Evolutionary conservation across 2,888 invertebrate species (phyloP).

Genomic region (Lepidochrysops patricia): DNA sequence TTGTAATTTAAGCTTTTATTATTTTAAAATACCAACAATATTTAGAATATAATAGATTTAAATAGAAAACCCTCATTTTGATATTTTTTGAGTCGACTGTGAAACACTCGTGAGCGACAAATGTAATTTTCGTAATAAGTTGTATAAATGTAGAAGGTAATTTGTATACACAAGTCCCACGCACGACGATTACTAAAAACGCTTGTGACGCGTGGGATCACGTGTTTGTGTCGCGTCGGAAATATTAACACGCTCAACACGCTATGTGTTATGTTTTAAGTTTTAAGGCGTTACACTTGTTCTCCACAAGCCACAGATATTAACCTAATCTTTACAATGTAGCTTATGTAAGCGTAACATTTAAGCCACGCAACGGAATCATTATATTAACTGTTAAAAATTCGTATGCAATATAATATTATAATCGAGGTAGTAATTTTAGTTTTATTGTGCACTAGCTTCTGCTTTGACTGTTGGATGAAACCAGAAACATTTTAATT

Average conservation of each 20-base stretch:
- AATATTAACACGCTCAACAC: neutral
- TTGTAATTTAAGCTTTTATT: too few species aligned
- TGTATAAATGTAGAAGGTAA: neutral
- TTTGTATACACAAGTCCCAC: neutral
- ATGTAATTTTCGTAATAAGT: neutral
- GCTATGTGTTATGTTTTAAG: neutral
- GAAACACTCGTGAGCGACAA: neutral
- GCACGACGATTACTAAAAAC: neutral
- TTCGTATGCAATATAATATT: too few species aligned
- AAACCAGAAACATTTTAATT: too few species aligned
- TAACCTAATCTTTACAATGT: neutral
- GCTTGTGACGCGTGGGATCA: neutral
- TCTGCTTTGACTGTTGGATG: too few species aligned
- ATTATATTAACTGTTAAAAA: too few species aligned
- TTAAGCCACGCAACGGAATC: too few species aligned
- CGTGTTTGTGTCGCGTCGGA: neutral
- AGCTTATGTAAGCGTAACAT: too few species aligned
- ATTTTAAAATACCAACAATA: too few species aligned
- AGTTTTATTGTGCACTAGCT: too few species aligned
- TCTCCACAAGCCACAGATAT: neutral
- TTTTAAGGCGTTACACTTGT: neutral
- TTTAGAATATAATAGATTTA: too few species aligned
- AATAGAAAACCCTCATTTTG: neutral
- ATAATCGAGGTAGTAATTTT: too few species aligned
- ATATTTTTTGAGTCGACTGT: neutral